A percentile compares a stretch with the other conserved stretches of the same genome.
Conservation (phyloP, 2,888 invertebrate genomes). For the Machimus atricapillus region DNA sequence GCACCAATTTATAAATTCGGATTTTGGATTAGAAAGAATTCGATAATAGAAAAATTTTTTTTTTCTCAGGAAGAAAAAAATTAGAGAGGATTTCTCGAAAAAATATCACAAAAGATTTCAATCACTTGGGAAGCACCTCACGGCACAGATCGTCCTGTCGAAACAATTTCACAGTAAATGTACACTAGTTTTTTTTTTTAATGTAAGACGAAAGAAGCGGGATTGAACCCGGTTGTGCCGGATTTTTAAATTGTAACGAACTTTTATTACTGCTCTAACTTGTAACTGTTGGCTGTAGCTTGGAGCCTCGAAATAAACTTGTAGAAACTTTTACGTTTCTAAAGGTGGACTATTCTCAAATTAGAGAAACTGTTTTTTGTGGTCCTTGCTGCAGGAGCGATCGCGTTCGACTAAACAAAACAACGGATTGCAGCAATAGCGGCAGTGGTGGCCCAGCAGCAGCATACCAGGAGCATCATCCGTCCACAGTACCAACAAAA, state of each 20-base stretch:
- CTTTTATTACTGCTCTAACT: neutral
- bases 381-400: slow-evolving; percentile 61
- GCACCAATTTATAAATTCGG: slow-evolving; percentile 37
- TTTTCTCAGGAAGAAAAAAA: neutral
- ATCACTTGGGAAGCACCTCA: slow-evolving; percentile 39
- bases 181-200: neutral
- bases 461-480: neutral
- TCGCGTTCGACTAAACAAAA: slow-evolving; percentile 59
- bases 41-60: neutral
- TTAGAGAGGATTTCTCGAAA: neutral
- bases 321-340: slow-evolving; percentile 18
- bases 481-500: slow-evolving; percentile 8
- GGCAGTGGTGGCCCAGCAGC: slow-evolving; percentile 1
- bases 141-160: neutral
- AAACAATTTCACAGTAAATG: neutral
- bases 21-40: neutral
- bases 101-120: slow-evolving; percentile 29
- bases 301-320: neutral
- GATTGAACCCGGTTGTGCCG: neutral
- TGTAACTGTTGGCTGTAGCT: neutral
- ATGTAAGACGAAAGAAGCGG: neutral
- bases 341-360: neutral
- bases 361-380: slow-evolving; percentile 45
- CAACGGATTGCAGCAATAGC: slow-evolving; percentile 31
- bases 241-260: neutral